Evolutionary conservation across 2,888 invertebrate genomes (phyloP), one percentile per base, ranked within the genome.

Genomic region (Euproctis similis): DNA sequence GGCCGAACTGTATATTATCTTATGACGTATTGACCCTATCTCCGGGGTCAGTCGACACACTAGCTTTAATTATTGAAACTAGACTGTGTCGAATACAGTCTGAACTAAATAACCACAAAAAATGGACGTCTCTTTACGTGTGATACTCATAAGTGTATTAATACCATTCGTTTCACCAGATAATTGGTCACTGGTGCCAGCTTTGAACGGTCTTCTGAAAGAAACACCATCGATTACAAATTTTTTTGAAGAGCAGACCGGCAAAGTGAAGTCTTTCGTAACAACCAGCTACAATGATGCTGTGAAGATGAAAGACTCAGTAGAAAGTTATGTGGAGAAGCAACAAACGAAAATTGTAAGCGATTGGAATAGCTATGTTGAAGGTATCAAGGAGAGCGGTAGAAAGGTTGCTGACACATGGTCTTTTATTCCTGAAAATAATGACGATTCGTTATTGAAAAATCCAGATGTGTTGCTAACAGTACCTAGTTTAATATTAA

Each of bases 401-500:
- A 53, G 53, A 17, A 64, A 61, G 26, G 43, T 71, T 1, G 40
- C 56, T 0, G 65, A 72, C n/a, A 47, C 59, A 0, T 65, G 62
- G 47, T 61, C 72, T 0, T 69, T 59, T 27, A 29, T 62, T 5
- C 59, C 66, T 1, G 53, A 46, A 18, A 53, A 57, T 6, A 56
- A 67, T 2, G 36, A 42, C 1, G 41, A 28, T 4, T 62, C 67
- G 1, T 38, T 39, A 1, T 25, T 72, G 19, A 58, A 62, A 1
- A 68, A 73, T 25, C 75, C 82, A 2, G 82, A 85, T 11, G 42
- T 62, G 2, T 36, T 47, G 9, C 42, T 85, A 8, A 53, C 74
- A 12, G 80, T 81, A 2, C 77, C 82, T 2, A 67, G 73, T 2
- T 69, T 78, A 6, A 62, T 81, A 2, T 44, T 54, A 8, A 64